These are phyloP conservation scores for Homarus americanus DNA, from an alignment of 1,140 invertebrate species.

Conservation along the genomic window DNA sequence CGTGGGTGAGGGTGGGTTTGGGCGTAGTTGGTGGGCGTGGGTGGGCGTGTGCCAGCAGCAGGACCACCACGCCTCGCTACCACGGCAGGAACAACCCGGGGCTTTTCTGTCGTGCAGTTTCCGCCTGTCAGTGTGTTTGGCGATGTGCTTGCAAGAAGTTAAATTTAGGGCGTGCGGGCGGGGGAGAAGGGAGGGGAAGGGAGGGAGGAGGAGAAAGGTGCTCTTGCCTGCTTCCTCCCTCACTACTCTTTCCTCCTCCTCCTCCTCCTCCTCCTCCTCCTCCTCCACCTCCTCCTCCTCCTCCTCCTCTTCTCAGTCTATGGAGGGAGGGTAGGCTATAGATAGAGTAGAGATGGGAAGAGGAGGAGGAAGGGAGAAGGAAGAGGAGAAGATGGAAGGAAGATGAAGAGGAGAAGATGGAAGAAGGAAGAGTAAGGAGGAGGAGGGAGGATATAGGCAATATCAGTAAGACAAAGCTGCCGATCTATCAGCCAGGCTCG, in stretches of 20 bases:
- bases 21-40: background rate
- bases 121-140: slow-evolving; percentile 51
- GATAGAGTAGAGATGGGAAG: background rate
- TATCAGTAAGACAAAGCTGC: too few relatives aligned
- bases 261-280: too few relatives aligned
- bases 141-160: slow-evolving; percentile 58
- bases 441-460: background rate
- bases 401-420: background rate
- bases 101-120: slow-evolving; percentile 34
- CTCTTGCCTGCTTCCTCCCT: too few relatives aligned
- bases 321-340: too few relatives aligned
- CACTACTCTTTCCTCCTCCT: too few relatives aligned
- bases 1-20: too few relatives aligned
- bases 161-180: slow-evolving; percentile 48
- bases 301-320: too few relatives aligned
- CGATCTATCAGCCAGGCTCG: too few relatives aligned
- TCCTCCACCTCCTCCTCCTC: too few relatives aligned
- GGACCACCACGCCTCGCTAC: background rate
- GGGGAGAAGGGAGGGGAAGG: background rate
- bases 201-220: slow-evolving; percentile 1
- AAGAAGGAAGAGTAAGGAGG: background rate
- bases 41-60: background rate
- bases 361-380: background rate
- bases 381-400: background rate
- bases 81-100: background rate